These are phyloP conservation scores for Ispidina lecontei DNA, from an alignment of 2,797 vertebrate genomes.

Conservation along the genomic window DNA sequence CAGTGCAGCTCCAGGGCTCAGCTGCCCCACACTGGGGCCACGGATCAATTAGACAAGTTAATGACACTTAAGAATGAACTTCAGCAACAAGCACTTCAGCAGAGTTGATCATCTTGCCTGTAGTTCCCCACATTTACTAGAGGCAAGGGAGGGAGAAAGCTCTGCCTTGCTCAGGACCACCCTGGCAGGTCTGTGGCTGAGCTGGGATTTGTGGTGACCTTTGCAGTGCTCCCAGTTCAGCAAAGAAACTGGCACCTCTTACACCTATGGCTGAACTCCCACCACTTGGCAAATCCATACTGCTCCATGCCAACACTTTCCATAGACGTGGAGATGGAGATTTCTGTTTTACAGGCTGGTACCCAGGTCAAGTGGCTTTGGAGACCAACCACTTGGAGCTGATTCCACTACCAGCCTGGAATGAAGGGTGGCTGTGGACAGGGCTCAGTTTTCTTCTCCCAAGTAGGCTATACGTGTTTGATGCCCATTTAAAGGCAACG, in stretches of 20 bases:
- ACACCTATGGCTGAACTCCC: neutral
- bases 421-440: neutral
- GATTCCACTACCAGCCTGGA: neutral
- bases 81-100: neutral
- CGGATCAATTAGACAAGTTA: accelerated
- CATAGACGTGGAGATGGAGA: neutral
- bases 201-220: neutral
- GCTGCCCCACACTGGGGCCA: neutral
- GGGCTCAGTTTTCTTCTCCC: neutral
- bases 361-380: neutral
- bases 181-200: neutral
- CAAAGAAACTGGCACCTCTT: neutral
- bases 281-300: neutral
- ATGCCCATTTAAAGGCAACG: neutral
- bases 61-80: neutral
- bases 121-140: too few relatives aligned
- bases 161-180: neutral
- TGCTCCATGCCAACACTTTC: accelerated
- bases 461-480: neutral
- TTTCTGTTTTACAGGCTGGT: neutral
- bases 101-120: neutral
- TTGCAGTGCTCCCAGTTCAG: neutral
- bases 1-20: neutral
- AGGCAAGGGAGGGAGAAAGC: neutral
- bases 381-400: neutral